These are phyloP conservation scores for Drymonia ruficornis DNA, from an alignment of 2,888 invertebrate species.

Conservation along the genomic window DNA sequence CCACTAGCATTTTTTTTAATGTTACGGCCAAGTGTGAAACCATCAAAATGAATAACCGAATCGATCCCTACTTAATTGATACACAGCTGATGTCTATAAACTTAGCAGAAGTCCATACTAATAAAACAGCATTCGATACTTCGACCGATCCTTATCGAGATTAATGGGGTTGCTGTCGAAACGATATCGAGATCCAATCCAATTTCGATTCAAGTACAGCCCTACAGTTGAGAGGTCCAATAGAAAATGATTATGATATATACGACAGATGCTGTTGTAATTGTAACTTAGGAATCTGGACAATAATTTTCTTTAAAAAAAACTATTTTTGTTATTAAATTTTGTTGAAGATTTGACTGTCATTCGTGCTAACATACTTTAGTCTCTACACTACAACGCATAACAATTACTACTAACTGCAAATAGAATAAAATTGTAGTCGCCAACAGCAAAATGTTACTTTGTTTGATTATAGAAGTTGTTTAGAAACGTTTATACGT, in stretches of 20 bases:
- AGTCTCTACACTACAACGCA: not conserved
- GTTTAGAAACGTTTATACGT: too few relatives aligned
- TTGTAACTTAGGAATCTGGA: slow-evolving; percentile 15
- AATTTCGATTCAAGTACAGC: slow-evolving; percentile 51
- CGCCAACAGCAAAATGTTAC: too few relatives aligned
- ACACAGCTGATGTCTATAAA: slow-evolving; percentile 16
- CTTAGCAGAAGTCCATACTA: slow-evolving; percentile 17
- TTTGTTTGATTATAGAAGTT: too few relatives aligned
- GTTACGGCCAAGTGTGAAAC: too few relatives aligned
- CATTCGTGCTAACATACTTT: not conserved
- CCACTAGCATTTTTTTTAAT: too few relatives aligned
- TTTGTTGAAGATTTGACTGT: not conserved
- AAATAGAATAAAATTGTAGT: too few relatives aligned
- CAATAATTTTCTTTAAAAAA: too few relatives aligned
- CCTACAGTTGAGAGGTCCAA: slow-evolving; percentile 47
- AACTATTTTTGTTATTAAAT: too few relatives aligned
- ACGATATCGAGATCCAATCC: slow-evolving; percentile 50
- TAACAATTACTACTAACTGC: too few relatives aligned
- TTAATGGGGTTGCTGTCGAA: slow-evolving; percentile 44
- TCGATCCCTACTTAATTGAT: slow-evolving; percentile 11
- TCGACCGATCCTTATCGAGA: slow-evolving; percentile 39
- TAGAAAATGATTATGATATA: slow-evolving; percentile 49
- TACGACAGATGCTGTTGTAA: slow-evolving; percentile 40
- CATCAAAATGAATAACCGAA: not conserved
- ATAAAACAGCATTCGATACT: slow-evolving; percentile 12